Conservation (phyloP, 1,140 invertebrate genomes). For the Drosophila pruinosa region DNA sequence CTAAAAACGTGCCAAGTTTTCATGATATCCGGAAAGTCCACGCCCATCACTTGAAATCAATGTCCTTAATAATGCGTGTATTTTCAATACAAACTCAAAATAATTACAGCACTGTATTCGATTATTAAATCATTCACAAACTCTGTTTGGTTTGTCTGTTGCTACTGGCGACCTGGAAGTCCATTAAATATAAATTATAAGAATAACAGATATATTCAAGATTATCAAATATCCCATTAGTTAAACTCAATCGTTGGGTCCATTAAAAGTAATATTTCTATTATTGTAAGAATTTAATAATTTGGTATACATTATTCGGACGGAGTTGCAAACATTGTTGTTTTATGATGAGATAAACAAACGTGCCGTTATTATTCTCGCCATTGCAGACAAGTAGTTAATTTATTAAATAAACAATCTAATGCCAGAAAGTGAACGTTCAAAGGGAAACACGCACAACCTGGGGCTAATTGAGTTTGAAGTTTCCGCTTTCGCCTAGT, state of each 20-base stretch:
- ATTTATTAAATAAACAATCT: not conserved
- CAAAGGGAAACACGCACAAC: constrained; percentile 9
- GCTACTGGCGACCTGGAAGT: not conserved
- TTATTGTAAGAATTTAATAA: not conserved
- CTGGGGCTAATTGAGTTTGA: constrained; percentile 20
- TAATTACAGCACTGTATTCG: not conserved
- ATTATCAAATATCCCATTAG: not conserved
- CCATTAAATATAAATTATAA: constrained; percentile 3
- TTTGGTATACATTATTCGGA: not conserved
- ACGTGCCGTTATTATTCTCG: not conserved
- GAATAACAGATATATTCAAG: not conserved
- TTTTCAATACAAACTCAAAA: not conserved
- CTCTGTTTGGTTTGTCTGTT: not conserved
- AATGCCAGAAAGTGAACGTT: not conserved
- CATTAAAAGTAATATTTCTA: not conserved
- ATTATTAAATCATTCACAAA: constrained; percentile 4
- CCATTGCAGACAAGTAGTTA: not conserved
- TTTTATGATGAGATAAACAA: not conserved
- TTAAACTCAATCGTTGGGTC: not conserved
- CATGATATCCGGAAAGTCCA: not conserved
- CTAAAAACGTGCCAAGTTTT: not conserved
- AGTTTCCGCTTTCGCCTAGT: constrained; percentile 11
- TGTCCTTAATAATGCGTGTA: not conserved
- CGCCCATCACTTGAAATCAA: not conserved
- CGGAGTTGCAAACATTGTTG: not conserved